These are phyloP conservation scores for Bucco capensis DNA, from an alignment of 2,113 vertebrate genomes.

Conservation along the genomic window DNA sequence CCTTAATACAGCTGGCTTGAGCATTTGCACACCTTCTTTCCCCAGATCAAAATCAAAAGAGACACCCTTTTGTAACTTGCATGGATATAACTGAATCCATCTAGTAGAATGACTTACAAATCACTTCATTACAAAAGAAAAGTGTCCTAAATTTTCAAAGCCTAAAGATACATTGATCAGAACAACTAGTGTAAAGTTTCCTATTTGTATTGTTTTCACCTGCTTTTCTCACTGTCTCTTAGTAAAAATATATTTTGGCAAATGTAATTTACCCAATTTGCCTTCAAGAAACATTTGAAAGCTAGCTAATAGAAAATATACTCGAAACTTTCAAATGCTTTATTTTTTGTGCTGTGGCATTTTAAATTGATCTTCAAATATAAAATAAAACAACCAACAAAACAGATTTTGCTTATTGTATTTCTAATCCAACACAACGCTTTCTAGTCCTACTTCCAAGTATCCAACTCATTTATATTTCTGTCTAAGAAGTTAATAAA, in stretches of 20 bases:
- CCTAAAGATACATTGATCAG: neutral
- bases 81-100: neutral
- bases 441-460: neutral
- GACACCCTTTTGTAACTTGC: neutral
- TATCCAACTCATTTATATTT: neutral
- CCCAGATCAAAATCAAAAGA: fast-evolving
- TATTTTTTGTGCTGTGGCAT: neutral
- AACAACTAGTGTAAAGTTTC: neutral
- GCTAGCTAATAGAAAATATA: neutral
- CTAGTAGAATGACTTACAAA: neutral
- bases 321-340: neutral
- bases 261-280: neutral
- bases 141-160: neutral
- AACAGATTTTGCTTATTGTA: neutral
- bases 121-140: neutral
- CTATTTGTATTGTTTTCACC: neutral
- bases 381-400: neutral
- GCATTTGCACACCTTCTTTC: neutral
- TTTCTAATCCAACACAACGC: neutral
- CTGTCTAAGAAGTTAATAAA: neutral
- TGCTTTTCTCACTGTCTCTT: neutral
- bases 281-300: neutral
- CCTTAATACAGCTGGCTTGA: neutral
- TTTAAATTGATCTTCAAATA: neutral
- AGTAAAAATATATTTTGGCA: neutral